Percentiles rank a stretch among this genome's conserved stretches.
phyloP scores from a whole-genome alignment of 2,888 invertebrate genomes.

The Phyllotreta cruciferae region DNA sequence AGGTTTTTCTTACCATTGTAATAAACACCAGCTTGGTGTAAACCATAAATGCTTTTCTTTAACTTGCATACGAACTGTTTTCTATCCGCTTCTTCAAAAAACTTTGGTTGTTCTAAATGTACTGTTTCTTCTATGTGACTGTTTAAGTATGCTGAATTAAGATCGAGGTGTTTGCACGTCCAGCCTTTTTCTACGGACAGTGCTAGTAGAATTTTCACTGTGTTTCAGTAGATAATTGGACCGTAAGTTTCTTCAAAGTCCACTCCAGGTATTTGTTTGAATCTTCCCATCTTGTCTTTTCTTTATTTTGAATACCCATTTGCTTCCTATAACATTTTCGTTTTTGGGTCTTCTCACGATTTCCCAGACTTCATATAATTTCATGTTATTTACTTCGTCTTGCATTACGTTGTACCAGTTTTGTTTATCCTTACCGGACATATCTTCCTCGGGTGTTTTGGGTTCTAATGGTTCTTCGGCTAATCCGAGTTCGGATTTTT shows the following conservation, averaged over 20 bases:
- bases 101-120: neutral
- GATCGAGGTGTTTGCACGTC: neutral
- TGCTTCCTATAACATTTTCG: no score
- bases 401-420: slow-evolving; percentile 1
- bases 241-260: slow-evolving; percentile 2
- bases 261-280: slow-evolving; percentile 1
- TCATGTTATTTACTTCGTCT: slow-evolving; percentile 5
- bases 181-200: neutral
- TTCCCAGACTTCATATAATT: slow-evolving; percentile 1
- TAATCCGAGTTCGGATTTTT: neutral
- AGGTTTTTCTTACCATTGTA: neutral
- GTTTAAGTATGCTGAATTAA: slow-evolving; percentile 1
- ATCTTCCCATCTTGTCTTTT: no score
- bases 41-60: neutral
- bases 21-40: no score
- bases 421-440: neutral
- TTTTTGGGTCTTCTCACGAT: neutral
- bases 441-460: neutral
- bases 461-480: neutral
- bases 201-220: neutral
- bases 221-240: neutral
- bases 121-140: slow-evolving; percentile 4
- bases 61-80: neutral
- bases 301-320: slow-evolving; percentile 6
- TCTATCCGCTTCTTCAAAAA: slow-evolving; percentile 3